Conservation (phyloP, 37 sponge, comb jelly and placozoan genomes). For the Trichoplax adhaerens region DNA sequence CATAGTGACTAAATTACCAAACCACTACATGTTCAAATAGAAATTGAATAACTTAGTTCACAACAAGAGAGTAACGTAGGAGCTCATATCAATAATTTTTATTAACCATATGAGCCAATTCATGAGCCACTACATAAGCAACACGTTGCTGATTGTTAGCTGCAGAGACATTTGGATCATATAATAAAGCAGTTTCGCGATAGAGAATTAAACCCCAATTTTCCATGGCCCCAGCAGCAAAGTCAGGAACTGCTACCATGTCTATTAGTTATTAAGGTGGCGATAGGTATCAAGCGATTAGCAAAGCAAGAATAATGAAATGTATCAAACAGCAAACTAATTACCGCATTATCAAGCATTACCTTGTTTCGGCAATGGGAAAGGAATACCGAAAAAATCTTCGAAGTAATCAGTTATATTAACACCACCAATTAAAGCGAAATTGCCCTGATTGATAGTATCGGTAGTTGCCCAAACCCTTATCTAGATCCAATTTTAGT, state of each 20-base stretch:
- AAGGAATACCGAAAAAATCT: slow-evolving; percentile 42
- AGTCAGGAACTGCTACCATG: slow-evolving; percentile 88
- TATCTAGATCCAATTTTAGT: slow-evolving; percentile 16
- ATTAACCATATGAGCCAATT: slow-evolving; percentile 80
- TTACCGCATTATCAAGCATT: not conserved
- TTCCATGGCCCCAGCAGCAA: slow-evolving; percentile 92
- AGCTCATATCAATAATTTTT: not conserved
- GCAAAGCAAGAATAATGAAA: too few relatives aligned
- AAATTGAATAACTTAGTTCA: not conserved
- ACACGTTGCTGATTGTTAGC: slow-evolving; percentile 57
- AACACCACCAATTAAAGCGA: slow-evolving; percentile 42
- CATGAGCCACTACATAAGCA: slow-evolving; percentile 76
- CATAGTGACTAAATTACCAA: slow-evolving; percentile 99
- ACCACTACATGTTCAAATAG: slow-evolving; percentile 49
- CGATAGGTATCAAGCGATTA: too few relatives aligned
- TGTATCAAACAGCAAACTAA: too few relatives aligned
- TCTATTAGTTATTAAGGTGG: slow-evolving; percentile 18
- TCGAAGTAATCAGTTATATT: slow-evolving; percentile 57
- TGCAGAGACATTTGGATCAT: slow-evolving; percentile 25
- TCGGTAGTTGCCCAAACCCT: slow-evolving; percentile 64
- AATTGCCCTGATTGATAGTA: slow-evolving; percentile 28
- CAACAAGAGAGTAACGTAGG: not conserved
- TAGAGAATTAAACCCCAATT: slow-evolving; percentile 96
- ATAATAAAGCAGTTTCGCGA: slow-evolving; percentile 79
- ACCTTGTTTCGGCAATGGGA: slow-evolving; percentile 91